Evolutionary conservation across 2,113 vertebrate genomes (phyloP).

Genomic region (Thomomys bottae): DNA sequence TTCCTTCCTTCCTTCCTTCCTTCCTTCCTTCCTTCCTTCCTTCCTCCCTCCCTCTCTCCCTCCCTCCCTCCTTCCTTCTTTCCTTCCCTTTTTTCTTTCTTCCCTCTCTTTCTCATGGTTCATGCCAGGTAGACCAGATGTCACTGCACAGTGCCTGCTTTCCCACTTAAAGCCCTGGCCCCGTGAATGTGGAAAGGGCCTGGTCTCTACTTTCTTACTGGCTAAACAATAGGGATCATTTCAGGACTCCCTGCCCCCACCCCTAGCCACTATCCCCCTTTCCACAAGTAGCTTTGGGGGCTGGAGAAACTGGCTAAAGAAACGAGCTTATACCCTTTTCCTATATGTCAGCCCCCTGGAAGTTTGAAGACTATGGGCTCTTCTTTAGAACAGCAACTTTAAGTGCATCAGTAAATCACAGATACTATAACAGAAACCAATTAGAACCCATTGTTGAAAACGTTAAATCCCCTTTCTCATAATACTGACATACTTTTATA

Average conservation of each 20-base stretch:
- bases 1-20: neutral
- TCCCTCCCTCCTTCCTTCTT: too few relatives aligned
- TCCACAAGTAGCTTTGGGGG: neutral
- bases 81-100: neutral
- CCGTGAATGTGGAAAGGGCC: neutral
- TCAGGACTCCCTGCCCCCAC: too few relatives aligned
- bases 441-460: conserved; percentile 5
- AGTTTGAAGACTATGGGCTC: neutral
- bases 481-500: neutral
- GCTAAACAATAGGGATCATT: too few relatives aligned
- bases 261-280: neutral
- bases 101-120: neutral
- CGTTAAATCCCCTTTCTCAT: neutral
- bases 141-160: neutral
- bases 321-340: neutral
- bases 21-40: neutral
- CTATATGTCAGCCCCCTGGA: neutral
- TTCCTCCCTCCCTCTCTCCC: neutral
- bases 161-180: neutral
- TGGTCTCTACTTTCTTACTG: neutral
- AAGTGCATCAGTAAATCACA: neutral
- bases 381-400: neutral
- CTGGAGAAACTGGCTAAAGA: neutral
- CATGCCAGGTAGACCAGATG: neutral
- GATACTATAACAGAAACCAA: conserved; percentile 13